phyloP scores from a whole-genome alignment of 1,140 invertebrate species.

The Aphidius gifuensis region DNA sequence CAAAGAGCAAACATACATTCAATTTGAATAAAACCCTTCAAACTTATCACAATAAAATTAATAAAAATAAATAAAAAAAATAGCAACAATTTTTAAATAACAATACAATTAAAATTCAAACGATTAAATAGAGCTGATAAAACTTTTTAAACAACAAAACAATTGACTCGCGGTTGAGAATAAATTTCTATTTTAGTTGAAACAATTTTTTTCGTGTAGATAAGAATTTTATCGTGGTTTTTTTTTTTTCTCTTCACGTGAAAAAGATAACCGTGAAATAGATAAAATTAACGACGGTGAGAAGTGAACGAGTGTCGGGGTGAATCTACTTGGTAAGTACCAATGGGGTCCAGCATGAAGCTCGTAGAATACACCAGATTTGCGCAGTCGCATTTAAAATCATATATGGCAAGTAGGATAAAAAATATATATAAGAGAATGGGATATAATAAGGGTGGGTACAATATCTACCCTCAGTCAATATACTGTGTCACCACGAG shows the following conservation, averaged over 20 bases:
- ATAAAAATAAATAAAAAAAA: no score
- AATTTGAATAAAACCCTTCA: no score
- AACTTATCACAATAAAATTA: no score
- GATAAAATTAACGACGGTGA: constrained; percentile 18
- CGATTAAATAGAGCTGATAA: no score
- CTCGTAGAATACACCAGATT: constrained; percentile 29
- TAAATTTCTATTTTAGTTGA: no score
- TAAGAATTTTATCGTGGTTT: not conserved
- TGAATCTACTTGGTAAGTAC: constrained; percentile 30
- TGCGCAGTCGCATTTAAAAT: constrained; percentile 42
- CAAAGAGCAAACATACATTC: not conserved
- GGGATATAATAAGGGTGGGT: constrained; percentile 39
- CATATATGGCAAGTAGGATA: no score
- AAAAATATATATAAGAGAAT: no score
- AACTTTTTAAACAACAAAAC: no score
- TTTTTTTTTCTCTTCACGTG: not conserved
- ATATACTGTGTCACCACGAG: constrained; percentile 44
- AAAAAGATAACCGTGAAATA: constrained; percentile 14
- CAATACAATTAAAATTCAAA: no score
- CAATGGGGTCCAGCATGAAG: constrained; percentile 14
- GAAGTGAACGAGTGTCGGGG: constrained; percentile 21
- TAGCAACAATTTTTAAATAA: no score
- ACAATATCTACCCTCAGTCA: constrained; percentile 51
- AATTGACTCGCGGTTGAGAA: no score
- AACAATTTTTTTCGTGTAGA: constrained; percentile 1